phyloP scores from a whole-genome alignment of 2,113 vertebrate species.

The Psittacara wagleri region DNA sequence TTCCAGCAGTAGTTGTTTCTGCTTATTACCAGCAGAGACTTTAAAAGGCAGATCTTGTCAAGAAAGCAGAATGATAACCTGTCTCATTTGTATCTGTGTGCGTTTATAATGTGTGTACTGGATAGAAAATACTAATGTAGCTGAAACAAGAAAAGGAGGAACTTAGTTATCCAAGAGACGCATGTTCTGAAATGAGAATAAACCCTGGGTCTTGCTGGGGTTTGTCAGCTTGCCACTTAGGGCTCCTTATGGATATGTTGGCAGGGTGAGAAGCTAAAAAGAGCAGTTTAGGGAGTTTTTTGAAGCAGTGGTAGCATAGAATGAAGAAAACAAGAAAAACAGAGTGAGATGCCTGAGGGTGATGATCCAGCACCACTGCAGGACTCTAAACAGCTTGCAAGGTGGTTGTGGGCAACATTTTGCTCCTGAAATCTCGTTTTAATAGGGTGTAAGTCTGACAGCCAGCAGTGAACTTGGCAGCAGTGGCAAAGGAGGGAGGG shows the following conservation, averaged over 20 bases:
- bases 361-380: neutral
- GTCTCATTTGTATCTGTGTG: neutral
- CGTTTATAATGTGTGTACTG: neutral
- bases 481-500: neutral
- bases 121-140: neutral
- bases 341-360: neutral
- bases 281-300: neutral
- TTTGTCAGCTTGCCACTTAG: neutral
- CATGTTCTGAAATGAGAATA: neutral
- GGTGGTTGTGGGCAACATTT: neutral
- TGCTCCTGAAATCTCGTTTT: conserved; percentile 5
- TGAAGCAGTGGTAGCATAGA: neutral
- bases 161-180: neutral
- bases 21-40: neutral
- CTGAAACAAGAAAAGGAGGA: neutral
- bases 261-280: neutral
- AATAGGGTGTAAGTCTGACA: neutral
- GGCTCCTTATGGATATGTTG: neutral
- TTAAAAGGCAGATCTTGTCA: conserved; percentile 23
- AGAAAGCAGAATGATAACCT: conserved; percentile 20
- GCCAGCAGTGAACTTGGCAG: neutral
- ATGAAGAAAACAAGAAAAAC: neutral
- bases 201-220: neutral
- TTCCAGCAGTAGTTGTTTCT: neutral
- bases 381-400: neutral